These are phyloP conservation scores for Manis javanica DNA, from an alignment of 2,797 vertebrate species.

Conservation along the genomic window DNA sequence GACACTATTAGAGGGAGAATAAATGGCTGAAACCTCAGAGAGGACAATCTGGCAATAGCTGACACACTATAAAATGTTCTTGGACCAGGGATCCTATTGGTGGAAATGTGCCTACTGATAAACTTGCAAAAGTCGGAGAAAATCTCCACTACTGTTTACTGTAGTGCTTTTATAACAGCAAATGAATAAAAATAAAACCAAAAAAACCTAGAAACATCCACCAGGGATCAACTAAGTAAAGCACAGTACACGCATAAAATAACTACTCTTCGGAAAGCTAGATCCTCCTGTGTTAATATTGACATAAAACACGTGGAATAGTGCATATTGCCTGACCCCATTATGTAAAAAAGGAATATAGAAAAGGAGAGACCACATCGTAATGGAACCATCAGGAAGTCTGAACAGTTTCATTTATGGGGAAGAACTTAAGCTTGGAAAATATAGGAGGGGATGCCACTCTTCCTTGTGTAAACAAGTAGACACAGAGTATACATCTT, in stretches of 20 bases:
- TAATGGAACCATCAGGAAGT: not conserved
- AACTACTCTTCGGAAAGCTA: not conserved
- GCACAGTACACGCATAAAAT: not conserved
- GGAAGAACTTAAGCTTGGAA: not conserved
- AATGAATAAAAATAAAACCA: constrained; percentile 17
- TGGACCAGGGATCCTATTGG: not conserved
- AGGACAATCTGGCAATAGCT: not conserved
- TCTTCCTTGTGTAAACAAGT: not conserved
- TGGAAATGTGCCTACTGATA: not conserved
- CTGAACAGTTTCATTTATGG: not conserved
- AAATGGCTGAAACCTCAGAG: not conserved
- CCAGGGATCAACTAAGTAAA: not conserved
- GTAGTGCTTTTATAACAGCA: not conserved
- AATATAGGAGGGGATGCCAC: not conserved
- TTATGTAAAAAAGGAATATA: not conserved
- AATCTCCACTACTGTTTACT: not conserved
- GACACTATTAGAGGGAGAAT: not conserved
- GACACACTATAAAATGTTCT: not conserved
- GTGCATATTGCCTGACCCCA: not conserved
- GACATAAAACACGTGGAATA: not conserved
- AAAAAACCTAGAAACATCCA: not conserved
- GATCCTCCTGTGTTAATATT: too few species aligned
- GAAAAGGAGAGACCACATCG: not conserved
- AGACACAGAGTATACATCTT: not conserved
- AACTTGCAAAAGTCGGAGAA: not conserved